Evolutionary conservation across 1,140 invertebrate species (phyloP).

Genomic region (Bombus huntii): DNA sequence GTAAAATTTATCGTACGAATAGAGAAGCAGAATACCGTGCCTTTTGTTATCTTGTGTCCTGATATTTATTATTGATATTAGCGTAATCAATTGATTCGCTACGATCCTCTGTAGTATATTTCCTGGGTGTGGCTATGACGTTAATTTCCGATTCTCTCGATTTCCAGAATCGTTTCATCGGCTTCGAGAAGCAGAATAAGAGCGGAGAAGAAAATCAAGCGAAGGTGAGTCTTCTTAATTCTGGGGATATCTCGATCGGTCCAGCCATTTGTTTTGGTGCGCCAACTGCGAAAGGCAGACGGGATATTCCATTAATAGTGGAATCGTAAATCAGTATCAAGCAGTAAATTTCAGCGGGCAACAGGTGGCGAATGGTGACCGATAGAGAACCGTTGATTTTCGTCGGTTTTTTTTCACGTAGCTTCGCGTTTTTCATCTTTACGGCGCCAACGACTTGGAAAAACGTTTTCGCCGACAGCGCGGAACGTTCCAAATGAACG

Average conservation of each 20-base stretch:
- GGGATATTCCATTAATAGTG: background rate
- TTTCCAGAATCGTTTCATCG: slow-evolving; percentile 72
- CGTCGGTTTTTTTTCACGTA: background rate
- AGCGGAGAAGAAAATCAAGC: slow-evolving; percentile 66
- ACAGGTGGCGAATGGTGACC: slow-evolving; percentile 64
- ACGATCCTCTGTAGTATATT: too few relatives aligned
- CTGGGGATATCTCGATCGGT: slow-evolving; percentile 4
- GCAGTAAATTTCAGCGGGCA: slow-evolving; percentile 53
- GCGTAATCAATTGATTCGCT: too few relatives aligned
- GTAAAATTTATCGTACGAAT: too few relatives aligned
- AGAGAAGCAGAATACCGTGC: too few relatives aligned
- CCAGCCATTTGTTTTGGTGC: slow-evolving; percentile 28
- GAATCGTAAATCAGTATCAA: slow-evolving; percentile 49
- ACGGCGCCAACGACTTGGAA: slow-evolving; percentile 56
- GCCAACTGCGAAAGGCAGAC: background rate
- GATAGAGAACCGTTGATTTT: slow-evolving; percentile 49
- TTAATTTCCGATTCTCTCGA: slow-evolving; percentile 12
- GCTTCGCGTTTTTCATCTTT: background rate
- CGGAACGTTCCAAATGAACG: background rate
- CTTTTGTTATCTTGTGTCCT: too few relatives aligned
- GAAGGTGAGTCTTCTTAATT: slow-evolving; percentile 72
- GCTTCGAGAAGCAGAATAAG: slow-evolving; percentile 69
- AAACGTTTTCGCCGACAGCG: background rate
- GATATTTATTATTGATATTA: too few relatives aligned
- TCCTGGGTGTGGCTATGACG: background rate